Base-by-base conservation (phyloP, 1,140 invertebrate species). In the Thrips palmi region DNA sequence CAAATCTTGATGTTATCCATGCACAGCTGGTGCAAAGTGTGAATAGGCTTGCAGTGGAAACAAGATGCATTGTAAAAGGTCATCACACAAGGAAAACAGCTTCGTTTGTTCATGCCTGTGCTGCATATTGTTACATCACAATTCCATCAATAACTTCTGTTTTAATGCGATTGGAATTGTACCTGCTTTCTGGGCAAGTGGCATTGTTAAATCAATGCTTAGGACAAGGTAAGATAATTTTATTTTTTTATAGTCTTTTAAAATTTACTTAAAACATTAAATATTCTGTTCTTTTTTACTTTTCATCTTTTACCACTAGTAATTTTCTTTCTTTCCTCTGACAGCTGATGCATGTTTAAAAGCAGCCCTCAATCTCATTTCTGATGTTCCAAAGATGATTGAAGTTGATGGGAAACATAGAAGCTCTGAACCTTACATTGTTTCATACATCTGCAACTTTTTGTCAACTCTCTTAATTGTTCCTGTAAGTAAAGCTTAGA, bases 41-140 rank as follows among this genome's bases (percentile, higher is more conserved):
- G 4, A 87, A 86, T 57, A 67, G 68, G 42, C 55, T 91, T 40
- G 65, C 80, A 1, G 71, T 85, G 43, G 70, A 75, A 49, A 82
- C 78, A 1, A 60, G 73, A 39, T 65, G 65, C 48, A 68, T 82
- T 28, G 71, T 86, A 2, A 68, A 74, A 40, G 76, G 80, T 2
- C 68, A 77, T 50, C 78, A 85, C 49, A 83, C 79, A 2, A 68
- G 73, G 46, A 80, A 80, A 63, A 84, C 81, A 1, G 69, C 68
- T 2, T 73, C 81, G 40, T 88, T 92, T 64, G 77, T 87, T 19
- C 71, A 82, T 47, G 88, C 89, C n/a, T 97, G 91, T 65, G 74
- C 84, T 34, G 91, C 92, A 1, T 97, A 87, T 59, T 80, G 77
- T 57, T 96, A 80, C 54, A 92, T 97, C 24, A 96, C 91, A 1